A percentile compares a stretch with the other conserved stretches of the same genome.
These are phyloP conservation scores for Theonella swinhoei DNA, from an alignment of 37 sponge, comb jelly and placozoan genomes.

Conservation along the genomic window DNA sequence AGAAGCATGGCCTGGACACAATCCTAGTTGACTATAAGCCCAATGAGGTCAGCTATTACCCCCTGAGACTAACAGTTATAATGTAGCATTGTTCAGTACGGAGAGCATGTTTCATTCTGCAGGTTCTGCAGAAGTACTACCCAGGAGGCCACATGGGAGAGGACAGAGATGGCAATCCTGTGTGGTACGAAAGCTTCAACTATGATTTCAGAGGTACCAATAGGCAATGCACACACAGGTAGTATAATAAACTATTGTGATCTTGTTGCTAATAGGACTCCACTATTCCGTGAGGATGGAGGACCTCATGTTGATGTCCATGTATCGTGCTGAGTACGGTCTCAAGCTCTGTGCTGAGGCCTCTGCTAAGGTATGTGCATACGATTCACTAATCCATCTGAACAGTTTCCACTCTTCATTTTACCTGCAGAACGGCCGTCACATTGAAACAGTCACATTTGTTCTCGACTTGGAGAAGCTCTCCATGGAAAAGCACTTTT, in stretches of 20 bases:
- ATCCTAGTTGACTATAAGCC: slow-evolving; percentile 65
- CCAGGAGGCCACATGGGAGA: slow-evolving; percentile 63
- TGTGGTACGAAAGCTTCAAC: slow-evolving; percentile 47
- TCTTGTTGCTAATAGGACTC: slow-evolving; percentile 23
- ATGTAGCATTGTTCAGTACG: too few relatives aligned
- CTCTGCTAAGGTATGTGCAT: slow-evolving; percentile 36
- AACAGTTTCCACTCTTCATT: too few relatives aligned
- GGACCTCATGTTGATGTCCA: neutral
- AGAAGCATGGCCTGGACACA: slow-evolving; percentile 58
- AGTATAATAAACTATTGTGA: too few relatives aligned
- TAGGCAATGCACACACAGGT: neutral
- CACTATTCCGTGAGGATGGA: slow-evolving; percentile 18
- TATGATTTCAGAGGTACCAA: slow-evolving; percentile 63
- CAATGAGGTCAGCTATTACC: slow-evolving; percentile 47
- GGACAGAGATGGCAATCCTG: slow-evolving; percentile 74
- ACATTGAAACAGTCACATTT: slow-evolving; percentile 33
- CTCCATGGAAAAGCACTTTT: slow-evolving; percentile 56
- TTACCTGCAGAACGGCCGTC: slow-evolving; percentile 33
- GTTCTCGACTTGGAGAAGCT: slow-evolving; percentile 61
- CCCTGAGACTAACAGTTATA: too few relatives aligned
- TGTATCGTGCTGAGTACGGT: slow-evolving; percentile 7
- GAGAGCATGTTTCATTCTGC: neutral
- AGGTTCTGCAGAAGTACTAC: slow-evolving; percentile 47
- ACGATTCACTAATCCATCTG: too few relatives aligned
- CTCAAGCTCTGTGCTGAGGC: neutral